Evolutionary conservation across 2,113 vertebrate genomes (phyloP), one percentile per base, ranked within the genome.

Genomic region (Oncorhynchus tshawytscha): DNA sequence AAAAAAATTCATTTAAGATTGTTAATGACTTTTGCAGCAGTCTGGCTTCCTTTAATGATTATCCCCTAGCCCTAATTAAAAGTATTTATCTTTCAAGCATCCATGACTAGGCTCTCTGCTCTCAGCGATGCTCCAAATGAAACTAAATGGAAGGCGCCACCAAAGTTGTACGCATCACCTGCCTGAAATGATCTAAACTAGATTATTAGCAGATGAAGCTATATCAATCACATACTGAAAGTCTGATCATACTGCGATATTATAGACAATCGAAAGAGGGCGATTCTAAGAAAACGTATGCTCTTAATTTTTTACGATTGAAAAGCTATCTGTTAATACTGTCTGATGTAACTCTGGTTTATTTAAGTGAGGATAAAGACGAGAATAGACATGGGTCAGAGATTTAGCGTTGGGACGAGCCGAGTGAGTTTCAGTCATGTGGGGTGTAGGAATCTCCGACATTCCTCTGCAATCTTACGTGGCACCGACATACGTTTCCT

Each of bases 1-100:
- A 3, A 99, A 98, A 99, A 99, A 98, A 98, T 98, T 99, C 96
- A 99, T 99, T 98, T 98, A 97, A 98, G 97, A 97, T 98, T 99
- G 96, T 98, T 99, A 99, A 99, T 98, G 97, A 97, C 95, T 98
- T 96, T 94, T 95, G 94, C 96, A 97, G 96, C 96, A 97, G 96
- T 95, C 96, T 96, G 96, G 96, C 96, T 98, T 98, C 95, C 96
- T 98, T 99, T 98, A 99, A 99, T 99, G 96, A 98, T 97, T 96
- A 97, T 95, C 95, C 95, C 96, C 96, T 96, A 96, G 95, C 96
- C 96, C 98, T 99, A 99, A 99, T 99, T 99, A 99, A 99, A 98
- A 97, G 96, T 98, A 99, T 99, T 99, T 99, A 98, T 99, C 98
- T 99, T 98, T 97, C 95, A 96, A 97, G 96, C 96, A 98, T 97